phyloP scores from a whole-genome alignment of 2,888 invertebrate species.

The Epirrita christyi region DNA sequence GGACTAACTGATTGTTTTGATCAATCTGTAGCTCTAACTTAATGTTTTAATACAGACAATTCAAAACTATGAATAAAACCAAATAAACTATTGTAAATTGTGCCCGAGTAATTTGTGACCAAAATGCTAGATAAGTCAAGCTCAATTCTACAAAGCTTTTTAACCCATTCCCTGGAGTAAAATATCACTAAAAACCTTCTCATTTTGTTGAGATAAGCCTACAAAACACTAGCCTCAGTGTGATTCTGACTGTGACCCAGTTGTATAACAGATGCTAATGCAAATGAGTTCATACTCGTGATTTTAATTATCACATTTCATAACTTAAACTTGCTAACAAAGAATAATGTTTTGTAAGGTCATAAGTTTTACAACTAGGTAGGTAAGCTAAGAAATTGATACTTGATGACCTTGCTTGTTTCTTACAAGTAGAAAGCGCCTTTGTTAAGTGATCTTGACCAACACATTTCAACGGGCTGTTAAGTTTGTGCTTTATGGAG shows the following conservation, averaged over 20 bases:
- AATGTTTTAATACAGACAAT: too few species aligned
- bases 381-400: too few species aligned
- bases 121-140: not conserved
- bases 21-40: not conserved
- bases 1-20: not conserved
- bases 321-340: conserved; percentile 19
- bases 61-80: too few species aligned
- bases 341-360: conserved; percentile 15
- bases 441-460: too few species aligned
- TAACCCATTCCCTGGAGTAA: not conserved
- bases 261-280: conserved; percentile 28
- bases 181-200: not conserved
- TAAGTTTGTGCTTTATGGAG: too few species aligned
- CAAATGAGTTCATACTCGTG: conserved; percentile 22
- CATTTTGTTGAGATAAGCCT: conserved; percentile 6
- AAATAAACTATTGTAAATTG: too few species aligned
- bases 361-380: conserved; percentile 8
- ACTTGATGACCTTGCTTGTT: too few species aligned
- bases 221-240: conserved; percentile 9
- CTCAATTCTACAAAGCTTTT: not conserved
- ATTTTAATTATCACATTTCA: conserved; percentile 25
- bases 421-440: too few species aligned
- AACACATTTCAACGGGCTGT: too few species aligned
- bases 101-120: not conserved
- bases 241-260: conserved; percentile 17